Evolutionary conservation across 2,888 invertebrate species (phyloP).

Genomic region (Cantharis flavilabris): DNA sequence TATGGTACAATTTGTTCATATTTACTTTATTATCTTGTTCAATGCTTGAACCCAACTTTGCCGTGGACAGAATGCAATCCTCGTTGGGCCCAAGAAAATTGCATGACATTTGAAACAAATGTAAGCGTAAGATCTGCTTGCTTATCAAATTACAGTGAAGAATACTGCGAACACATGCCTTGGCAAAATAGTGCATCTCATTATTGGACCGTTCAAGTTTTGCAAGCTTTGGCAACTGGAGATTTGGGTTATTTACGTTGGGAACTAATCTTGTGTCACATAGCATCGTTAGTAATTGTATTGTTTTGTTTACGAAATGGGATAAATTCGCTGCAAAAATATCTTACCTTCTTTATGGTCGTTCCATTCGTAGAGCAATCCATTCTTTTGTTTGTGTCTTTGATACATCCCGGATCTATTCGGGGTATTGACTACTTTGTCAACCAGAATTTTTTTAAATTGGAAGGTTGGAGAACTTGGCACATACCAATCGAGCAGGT

Average conservation of each 20-base stretch:
- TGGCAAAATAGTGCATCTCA: constrained; percentile 14
- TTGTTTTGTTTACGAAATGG: constrained; percentile 7
- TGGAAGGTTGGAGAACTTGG: constrained; percentile 10
- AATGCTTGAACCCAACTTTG: constrained; percentile 2
- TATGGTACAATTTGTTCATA: constrained; percentile 16
- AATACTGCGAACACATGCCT: neutral
- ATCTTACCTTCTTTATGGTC: neutral
- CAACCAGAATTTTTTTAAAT: neutral
- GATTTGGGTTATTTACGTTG: neutral
- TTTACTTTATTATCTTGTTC: constrained; percentile 10
- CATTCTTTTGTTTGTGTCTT: constrained; percentile 9
- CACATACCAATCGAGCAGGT: constrained; percentile 4
- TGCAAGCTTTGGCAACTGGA: neutral
- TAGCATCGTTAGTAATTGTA: neutral
- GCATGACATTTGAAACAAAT: constrained; percentile 16
- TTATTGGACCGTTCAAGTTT: constrained; percentile 3
- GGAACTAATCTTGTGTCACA: constrained; percentile 2
- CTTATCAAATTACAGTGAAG: neutral
- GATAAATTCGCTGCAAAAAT: neutral
- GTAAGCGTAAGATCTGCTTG: neutral
- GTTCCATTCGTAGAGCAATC: constrained; percentile 3
- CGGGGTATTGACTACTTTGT: constrained; percentile 7
- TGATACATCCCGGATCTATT: constrained; percentile 14
- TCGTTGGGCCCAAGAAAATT: constrained; percentile 21
- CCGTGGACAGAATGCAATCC: constrained; percentile 25